Evolutionary conservation across 1,140 invertebrate species (phyloP), one percentile per base, ranked within the genome.

Genomic region (Maconellicoccus hirsutus): DNA sequence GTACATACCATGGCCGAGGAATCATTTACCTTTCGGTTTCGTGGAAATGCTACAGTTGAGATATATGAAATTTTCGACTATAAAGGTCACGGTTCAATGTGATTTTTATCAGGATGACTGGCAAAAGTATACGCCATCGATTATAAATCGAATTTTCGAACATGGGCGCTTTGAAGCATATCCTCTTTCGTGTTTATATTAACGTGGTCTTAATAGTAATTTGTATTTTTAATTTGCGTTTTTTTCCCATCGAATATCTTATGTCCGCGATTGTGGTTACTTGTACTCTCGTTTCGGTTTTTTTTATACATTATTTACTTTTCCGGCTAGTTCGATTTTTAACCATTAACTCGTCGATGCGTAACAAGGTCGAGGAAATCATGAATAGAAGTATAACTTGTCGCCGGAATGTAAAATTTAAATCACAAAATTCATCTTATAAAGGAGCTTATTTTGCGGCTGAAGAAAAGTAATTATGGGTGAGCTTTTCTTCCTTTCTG

Each of bases 351-450:
- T 16, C 42, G 16, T 16, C 42, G 42, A 52, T 52, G 42, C 42
- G 42, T 52, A 52, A 52, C 42, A 52, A 52, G 42, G 42, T 52
- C 42, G 42, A 52, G n/a, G n/a, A 19, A 52, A 52, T n/a, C n/a
- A 33, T 33, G 42, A 52, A 8, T 6, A 52, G n/a, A 52, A 52
- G 12, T 33, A 33, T 33, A 33, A 33, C 29, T 33, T 33, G 29
- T 33, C 12, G 29, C 4, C n/a, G n/a, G n/a, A n/a, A n/a, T n/a
- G n/a, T n/a, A n/a, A n/a, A n/a, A n/a, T n/a, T n/a, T n/a, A n/a
- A n/a, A n/a, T n/a, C n/a, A n/a, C n/a, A n/a, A n/a, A n/a, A n/a
- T n/a, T n/a, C n/a, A n/a, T n/a, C n/a, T n/a, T n/a, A n/a, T n/a
- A n/a, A n/a, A n/a, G n/a, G n/a, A n/a, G n/a, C n/a, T n/a, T 33